A percentile compares a stretch with the other conserved stretches of the same genome.
These are phyloP conservation scores for Argynnis bischoffii DNA, from an alignment of 2,888 invertebrate genomes.

Conservation along the genomic window DNA sequence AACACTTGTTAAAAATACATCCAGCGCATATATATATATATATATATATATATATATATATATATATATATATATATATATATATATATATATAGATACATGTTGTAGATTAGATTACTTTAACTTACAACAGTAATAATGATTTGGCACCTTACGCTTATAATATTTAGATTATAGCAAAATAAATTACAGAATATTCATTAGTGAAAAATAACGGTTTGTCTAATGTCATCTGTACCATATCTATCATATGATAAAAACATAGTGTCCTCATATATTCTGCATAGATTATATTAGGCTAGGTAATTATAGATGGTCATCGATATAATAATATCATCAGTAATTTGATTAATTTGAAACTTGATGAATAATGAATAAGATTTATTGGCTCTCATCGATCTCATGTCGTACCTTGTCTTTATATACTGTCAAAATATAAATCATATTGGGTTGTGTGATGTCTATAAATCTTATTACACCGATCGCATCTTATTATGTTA, in stretches of 20 bases:
- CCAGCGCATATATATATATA: too few species aligned
- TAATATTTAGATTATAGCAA: too few species aligned
- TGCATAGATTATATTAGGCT: neutral
- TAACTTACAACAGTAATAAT: too few species aligned
- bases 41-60: too few species aligned
- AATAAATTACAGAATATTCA: too few species aligned
- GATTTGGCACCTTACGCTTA: neutral
- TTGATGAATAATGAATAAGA: slow-evolving; percentile 18
- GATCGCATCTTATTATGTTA: slow-evolving; percentile 12
- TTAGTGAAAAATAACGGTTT: too few species aligned
- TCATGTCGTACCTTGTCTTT: slow-evolving; percentile 6
- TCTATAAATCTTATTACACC: slow-evolving; percentile 13
- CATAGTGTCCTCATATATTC: too few species aligned
- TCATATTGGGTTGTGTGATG: slow-evolving; percentile 4
- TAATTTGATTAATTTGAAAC: slow-evolving; percentile 14
- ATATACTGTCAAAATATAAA: slow-evolving; percentile 20
- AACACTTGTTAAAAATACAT: neutral
- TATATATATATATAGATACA: too few species aligned
- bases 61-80: too few species aligned
- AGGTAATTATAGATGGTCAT: neutral
- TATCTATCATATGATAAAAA: too few species aligned
- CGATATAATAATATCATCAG: neutral
- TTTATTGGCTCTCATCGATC: slow-evolving; percentile 20
- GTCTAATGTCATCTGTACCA: too few species aligned
- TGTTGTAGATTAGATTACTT: too few species aligned